Evolutionary conservation across 2,113 vertebrate species (phyloP), one percentile per base, ranked within the genome.

Genomic region (Otolemur garnettii): DNA sequence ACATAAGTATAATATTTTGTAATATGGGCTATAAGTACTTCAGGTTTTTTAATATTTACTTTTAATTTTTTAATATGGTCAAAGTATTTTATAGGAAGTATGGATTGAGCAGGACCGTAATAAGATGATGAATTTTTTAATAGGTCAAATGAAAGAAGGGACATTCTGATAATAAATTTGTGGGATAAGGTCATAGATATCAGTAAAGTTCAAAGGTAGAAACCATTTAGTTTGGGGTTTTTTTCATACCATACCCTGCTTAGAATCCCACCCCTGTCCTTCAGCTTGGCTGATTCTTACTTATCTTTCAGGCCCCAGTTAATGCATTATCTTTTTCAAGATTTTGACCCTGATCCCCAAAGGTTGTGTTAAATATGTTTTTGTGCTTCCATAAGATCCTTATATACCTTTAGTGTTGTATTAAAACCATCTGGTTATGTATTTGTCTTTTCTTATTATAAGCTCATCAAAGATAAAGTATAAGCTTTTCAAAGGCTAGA

Each of bases 51-150:
- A 90, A 22, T 78, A 45, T 64, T 64, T 26, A 59, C 60, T 79
- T 91, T 55, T 45, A 88, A 68, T 94, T 68, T 57, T 81, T 96
- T 66, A 62, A n/a, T 94, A 72, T 90, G 19, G 50, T 60, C 55
- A 74, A 24, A 12, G 22, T 91, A 60, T 91, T 21, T 53, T 96
- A 21, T 85, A 53, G 71, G 30, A 78, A 79, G 9, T 66, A 28
- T 71, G 66, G 1, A 18, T 87, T 66, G 19, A 95, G 88, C n/a
- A 53, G 35, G 14, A 91, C 30, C 69, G 79, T 72, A 77, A 53
- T 66, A 92, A 87, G 68, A 84, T 53, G 66, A 30, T 50, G 11
- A 17, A 71, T 69, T 96, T 95, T 94, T 88, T 57, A 91, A 75
- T 79, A 93, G 55, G 6, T 75, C 88, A 84, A 95, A 85, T 72